Evolutionary conservation across 2,888 invertebrate genomes (phyloP), one percentile per base, ranked within the genome.

Genomic region (Drosophila birchii): DNA sequence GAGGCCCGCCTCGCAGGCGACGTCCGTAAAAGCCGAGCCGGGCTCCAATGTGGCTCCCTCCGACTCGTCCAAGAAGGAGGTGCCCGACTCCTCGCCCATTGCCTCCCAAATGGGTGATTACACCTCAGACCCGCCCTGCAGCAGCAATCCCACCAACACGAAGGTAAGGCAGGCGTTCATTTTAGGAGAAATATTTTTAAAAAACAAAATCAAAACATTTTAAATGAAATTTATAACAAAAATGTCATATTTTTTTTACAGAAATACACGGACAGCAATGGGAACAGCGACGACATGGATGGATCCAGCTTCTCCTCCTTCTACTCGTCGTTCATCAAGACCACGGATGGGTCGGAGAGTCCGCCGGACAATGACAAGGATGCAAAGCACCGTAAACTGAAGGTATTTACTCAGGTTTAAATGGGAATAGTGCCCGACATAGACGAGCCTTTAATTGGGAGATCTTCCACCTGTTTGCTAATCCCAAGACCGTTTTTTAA

Each of bases 281-380:
- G 89, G 6, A 92, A 91, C 51, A 91, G 91, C 61, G 93, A 93
- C 58, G 93, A 92, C 80, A 92, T 92, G 92, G 94, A 94, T 81
- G 94, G 93, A 38, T 95, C 95, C 39, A 95, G 95, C 88, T 94
- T 94, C 80, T 95, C 95, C 0, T 95, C 95, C 0, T 95, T 95
- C 80, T 95, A 95, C 90, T 95, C 95, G 0, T 95, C 95, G 0
- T 95, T 95, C 85, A 94, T 95, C 58, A 95, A 94, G 91, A 95
- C 92, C 4, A 92, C 91, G 5, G 95, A 95, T 61, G 94, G 92
- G n/a, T 92, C 92, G 0, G 92, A 92, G 41, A 91, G 91, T 70
- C 90, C 88, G 12, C 90, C 89, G n/a, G 91, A 92, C 54, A 90
- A 82, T 44, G 92, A 92, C 0, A 92, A 92, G 66, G 88, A 91